Conservation (phyloP, 2,113 vertebrate genomes). For the Dipodomys spectabilis region DNA sequence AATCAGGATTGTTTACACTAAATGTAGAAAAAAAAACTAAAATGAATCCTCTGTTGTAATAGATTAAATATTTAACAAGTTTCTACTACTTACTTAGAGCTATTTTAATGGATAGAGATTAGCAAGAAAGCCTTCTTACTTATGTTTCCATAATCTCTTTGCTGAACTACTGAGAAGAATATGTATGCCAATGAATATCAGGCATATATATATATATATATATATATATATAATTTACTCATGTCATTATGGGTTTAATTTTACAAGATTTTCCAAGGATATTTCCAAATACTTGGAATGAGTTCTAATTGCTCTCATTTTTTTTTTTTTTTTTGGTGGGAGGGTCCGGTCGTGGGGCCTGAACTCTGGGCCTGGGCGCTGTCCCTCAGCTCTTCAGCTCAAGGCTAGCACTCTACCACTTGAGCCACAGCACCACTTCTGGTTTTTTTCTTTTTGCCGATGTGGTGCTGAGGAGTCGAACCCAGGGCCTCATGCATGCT, state of each 20-base stretch:
- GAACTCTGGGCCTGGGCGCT: no score
- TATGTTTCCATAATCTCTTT: not conserved
- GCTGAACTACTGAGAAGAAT: not conserved
- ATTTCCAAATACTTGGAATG: not conserved
- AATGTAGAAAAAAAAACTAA: not conserved
- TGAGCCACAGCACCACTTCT: no score
- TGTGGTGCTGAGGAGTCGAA: no score
- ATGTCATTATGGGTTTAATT: not conserved
- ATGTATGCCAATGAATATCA: not conserved
- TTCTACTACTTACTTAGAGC: not conserved
- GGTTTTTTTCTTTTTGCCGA: no score
- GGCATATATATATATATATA: no score
- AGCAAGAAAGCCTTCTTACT: not conserved
- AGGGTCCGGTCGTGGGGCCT: no score
- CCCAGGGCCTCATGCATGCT: no score
- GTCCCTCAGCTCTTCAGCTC: no score
- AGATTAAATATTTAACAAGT: not conserved
- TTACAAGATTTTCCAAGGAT: slow-evolving; percentile 20
- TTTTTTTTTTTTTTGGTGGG: not conserved
- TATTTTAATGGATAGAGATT: not conserved
- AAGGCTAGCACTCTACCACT: no score
- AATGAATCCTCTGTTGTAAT: not conserved
- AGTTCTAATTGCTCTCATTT: not conserved
- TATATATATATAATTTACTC: not conserved
- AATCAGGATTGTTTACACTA: not conserved